phyloP scores from a whole-genome alignment of 2,113 vertebrate species.

The Myrmecophaga tridactyla region DNA sequence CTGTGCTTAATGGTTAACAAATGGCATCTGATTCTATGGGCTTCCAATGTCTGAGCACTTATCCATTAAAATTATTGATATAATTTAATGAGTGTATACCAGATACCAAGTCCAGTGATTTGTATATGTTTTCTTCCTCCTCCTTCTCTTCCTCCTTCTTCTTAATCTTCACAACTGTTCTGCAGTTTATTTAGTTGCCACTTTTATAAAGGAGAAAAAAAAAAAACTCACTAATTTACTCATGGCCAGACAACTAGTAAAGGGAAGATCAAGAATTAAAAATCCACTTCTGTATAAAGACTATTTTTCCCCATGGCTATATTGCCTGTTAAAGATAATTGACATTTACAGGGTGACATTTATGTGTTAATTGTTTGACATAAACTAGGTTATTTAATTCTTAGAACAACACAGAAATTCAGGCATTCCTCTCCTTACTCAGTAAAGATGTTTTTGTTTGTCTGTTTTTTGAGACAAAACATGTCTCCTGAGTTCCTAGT shows the following conservation, averaged over 20 bases:
- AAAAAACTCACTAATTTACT: neutral
- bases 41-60: neutral
- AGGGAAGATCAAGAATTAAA: neutral
- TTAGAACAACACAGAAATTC: neutral
- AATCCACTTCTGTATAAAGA: neutral
- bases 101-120: neutral
- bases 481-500: neutral
- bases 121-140: neutral
- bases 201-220: neutral
- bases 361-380: neutral
- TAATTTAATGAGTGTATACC: neutral
- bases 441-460: neutral
- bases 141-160: neutral
- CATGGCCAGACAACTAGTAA: neutral
- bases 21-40: neutral
- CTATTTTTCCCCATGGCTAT: neutral
- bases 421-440: neutral
- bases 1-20: neutral
- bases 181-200: neutral
- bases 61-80: neutral
- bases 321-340: neutral
- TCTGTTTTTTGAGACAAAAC: neutral
- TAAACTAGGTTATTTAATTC: neutral
- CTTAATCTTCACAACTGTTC: neutral
- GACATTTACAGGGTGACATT: neutral